These are phyloP conservation scores for Thalassophryne amazonica DNA, from an alignment of 2,797 vertebrate species.

Conservation along the genomic window DNA sequence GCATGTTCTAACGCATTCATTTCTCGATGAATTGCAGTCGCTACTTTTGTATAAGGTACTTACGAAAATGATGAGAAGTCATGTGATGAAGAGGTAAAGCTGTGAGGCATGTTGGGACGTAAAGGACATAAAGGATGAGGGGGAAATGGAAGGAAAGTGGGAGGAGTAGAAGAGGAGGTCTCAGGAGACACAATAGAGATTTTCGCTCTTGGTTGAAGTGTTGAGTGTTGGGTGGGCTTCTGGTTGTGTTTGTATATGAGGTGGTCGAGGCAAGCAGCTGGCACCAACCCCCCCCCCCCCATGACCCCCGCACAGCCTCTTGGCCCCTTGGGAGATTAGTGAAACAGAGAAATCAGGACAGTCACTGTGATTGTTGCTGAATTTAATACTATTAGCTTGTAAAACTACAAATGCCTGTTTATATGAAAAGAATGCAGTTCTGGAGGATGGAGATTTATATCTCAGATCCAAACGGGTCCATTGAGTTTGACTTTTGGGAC, in stretches of 20 bases:
- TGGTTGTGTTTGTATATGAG: slow-evolving; percentile 19
- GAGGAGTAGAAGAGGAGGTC: slow-evolving; percentile 22
- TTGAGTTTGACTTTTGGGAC: too few species aligned
- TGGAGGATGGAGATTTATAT: neutral
- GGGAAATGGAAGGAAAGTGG: slow-evolving; percentile 7
- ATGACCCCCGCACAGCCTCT: slow-evolving; percentile 44
- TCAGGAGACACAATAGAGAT: slow-evolving; percentile 45
- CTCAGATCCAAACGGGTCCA: too few species aligned
- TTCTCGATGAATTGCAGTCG: too few species aligned
- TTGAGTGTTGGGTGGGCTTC: slow-evolving; percentile 21
- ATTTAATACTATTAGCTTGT: slow-evolving; percentile 26
- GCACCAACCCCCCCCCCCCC: slow-evolving; percentile 39
- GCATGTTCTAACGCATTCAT: too few species aligned
- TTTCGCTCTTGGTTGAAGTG: slow-evolving; percentile 52
- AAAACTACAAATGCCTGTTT: slow-evolving; percentile 16
- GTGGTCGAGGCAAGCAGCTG: slow-evolving; percentile 47
- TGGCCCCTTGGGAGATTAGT: slow-evolving; percentile 65
- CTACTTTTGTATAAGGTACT: too few species aligned
- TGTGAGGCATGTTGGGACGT: slow-evolving; percentile 41
- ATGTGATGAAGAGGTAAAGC: slow-evolving; percentile 22
- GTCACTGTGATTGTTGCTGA: slow-evolving; percentile 21
- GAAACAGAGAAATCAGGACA: slow-evolving; percentile 24
- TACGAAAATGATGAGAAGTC: slow-evolving; percentile 19
- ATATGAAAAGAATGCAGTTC: neutral
- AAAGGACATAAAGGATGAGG: slow-evolving; percentile 1